Evolutionary conservation across 2,888 invertebrate genomes (phyloP), one percentile per base, ranked within the genome.

Genomic region (Mesorhabditis sp.): DNA sequence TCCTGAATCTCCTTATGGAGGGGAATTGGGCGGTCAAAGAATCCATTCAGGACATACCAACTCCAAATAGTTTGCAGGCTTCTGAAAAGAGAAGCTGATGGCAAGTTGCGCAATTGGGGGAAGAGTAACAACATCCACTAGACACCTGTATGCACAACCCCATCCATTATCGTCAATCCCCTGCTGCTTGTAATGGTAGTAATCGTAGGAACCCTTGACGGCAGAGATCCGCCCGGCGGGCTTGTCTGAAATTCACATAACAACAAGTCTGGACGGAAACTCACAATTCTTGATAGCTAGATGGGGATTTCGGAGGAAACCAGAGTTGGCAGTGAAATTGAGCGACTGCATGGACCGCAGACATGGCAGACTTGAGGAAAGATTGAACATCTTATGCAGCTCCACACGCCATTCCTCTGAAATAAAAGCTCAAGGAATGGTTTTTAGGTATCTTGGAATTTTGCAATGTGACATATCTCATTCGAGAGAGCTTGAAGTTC

Each of bases 171-270:
- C 98, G 87, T 96, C 92, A 86, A 94, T 91, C 78, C 90, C 90
- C 84, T 96, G 92, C 87, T 96, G 95, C 91, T 94, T 92, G 87
- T 99, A 99, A 87, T 99, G 98, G 86, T 94, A 92, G 87, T 98
- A 99, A 28, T 91, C 89, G 86, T 98, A 98, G 75, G 90, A 89
- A 2, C 98, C 98, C 75, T 91, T 89, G 4, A 97, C 89, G 43
- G 87, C 67, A 15, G 85, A 86, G 64, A 85, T 82, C 44, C 72
- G 72, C 6, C 81, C 82, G 6, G 75, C 68, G n/a, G 76, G 75
- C 61, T 76, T 75, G 70, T 77, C 82, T 82, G 69, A 69, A 77
- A 44, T 15, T 50, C 7, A 50, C n/a, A 50, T 50, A 50, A 50
- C 7, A 13, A 50, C 7, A 50, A 13, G n/a, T 13, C 7, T 50